Evolutionary conservation across 2,113 vertebrate genomes (phyloP), one percentile per base, ranked within the genome.

Genomic region (Nothocercus julius): DNA sequence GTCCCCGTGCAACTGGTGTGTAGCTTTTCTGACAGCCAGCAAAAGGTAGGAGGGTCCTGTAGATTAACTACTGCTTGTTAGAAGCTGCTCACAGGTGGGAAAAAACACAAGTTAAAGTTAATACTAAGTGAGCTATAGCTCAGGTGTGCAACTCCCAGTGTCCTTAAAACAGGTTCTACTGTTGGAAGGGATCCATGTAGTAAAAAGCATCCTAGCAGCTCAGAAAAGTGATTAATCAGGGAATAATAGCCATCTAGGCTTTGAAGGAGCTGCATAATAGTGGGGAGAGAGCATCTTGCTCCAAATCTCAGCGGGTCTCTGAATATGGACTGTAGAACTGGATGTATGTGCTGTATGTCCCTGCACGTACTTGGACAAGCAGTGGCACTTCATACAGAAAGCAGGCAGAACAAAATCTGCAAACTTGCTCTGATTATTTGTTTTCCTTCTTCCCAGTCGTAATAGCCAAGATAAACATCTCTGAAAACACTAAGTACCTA

Each of bases 381-480:
- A 40, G 68, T n/a, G 68, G 56, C 73, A 36, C 32, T 78, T 88
- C 30, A 22, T 5, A 56, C 56, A 42, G 36, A 24, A 82, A 47
- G 56, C 2, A 3, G 21, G 80, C 83, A 81, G 83, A 68, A 61
- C 25, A 51, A 25, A 84, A 64, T 61, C 61, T 72, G 13, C 40
- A 19, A 17, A 53, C 32, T 73, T 61, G 45, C 32, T 80, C 49
- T 72, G 77, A 88, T 95, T 96, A 47, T 92, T 94, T 93, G 66
- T 64, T 69, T 93, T 87, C 47, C 18, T 86, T 91, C n/a, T 91
- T 61, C 16, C 17, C 51, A 47, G 20, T 68, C 61, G 21, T 70
- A 68, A 67, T 56, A 92, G 80, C 86, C 75, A 47, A 75, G 89
- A 95, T 96, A 93, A 90, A 58, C 68, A 86, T 96, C 82, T 76